Conservation (phyloP, 2,113 vertebrate species). For the Willisornis vidua region DNA sequence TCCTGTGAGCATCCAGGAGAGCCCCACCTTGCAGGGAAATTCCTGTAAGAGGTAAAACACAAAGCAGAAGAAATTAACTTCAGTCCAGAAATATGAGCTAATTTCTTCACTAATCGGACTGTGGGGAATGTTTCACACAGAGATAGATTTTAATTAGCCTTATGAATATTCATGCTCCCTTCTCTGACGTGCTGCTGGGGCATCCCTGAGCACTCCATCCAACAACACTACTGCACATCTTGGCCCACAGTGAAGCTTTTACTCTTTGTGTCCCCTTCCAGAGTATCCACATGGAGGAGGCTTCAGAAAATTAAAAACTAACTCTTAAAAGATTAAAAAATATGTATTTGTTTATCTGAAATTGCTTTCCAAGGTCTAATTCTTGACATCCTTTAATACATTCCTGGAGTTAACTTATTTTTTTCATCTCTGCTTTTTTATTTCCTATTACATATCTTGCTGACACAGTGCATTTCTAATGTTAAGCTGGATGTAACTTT, state of each 20-base stretch:
- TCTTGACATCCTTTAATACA: background rate
- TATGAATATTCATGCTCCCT: conserved; percentile 50
- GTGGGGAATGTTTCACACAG: conserved; percentile 28
- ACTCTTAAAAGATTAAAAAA: background rate
- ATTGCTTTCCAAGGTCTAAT: background rate
- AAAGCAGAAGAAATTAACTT: conserved; percentile 31
- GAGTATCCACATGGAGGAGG: background rate
- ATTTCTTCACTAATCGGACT: conserved; percentile 41
- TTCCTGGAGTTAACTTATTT: background rate
- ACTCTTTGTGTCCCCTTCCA: background rate
- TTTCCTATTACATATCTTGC: background rate
- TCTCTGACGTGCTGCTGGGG: conserved; percentile 16
- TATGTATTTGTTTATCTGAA: background rate
- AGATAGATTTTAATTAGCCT: conserved; percentile 48
- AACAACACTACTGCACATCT: background rate
- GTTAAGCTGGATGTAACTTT: conserved; percentile 1
- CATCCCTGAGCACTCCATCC: background rate
- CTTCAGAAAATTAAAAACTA: background rate
- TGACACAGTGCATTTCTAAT: background rate
- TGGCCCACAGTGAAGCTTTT: background rate
- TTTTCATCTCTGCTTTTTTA: background rate
- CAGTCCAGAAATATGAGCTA: conserved; percentile 27
- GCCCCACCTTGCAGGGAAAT: background rate
- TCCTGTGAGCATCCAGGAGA: background rate
- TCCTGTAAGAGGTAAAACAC: background rate